Evolutionary conservation across 2,888 invertebrate species (phyloP), one percentile per base, ranked within the genome.

Genomic region (Calameuta filiformis): DNA sequence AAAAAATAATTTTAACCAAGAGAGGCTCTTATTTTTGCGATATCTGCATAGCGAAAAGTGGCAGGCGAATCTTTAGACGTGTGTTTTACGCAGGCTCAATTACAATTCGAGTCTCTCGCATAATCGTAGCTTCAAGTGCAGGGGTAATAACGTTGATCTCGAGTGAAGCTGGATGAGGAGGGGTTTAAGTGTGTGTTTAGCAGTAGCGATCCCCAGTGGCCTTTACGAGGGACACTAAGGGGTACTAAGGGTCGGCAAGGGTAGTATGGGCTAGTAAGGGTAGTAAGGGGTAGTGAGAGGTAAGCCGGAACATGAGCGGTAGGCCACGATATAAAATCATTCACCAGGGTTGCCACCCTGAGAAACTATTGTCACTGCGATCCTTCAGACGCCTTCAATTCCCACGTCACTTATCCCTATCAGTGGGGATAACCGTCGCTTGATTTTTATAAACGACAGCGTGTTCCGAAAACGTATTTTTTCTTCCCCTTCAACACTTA

Each of bases 141-240:
- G 74, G 30, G 4, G 81, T 83, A 86, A 85, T 85, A 86, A 85
- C 82, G 83, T 79, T 85, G 85, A 86, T 85, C 84, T 81, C 77
- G 75, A 80, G 77, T 77, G 79, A 78, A 79, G 79, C 81, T 78
- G 82, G 79, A 79, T 80, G 81, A 82, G 82, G 81, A 82, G 82
- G 80, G 82, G 79, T 86, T 85, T 85, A 85, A 88, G 85, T 85
- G 84, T 83, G 84, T 87, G 86, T 88, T 88, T 87, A 88, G 85
- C 85, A 83, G 80, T 83, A 82, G 82, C 83, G 83, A 85, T 86
- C 84, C 85, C 86, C 77, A 68, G 82, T 81, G 85, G 83, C 81
- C 85, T 82, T 84, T 86, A 82, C 77, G 79, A 75, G 81, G 83
- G 81, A 83, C 84, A 82, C 81, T 83, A 83, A 86, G 81, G 84